A percentile compares a stretch with the other conserved stretches of the same genome.
phyloP scores from a whole-genome alignment of 1,140 invertebrate genomes.

The Eciton burchellii region DNA sequence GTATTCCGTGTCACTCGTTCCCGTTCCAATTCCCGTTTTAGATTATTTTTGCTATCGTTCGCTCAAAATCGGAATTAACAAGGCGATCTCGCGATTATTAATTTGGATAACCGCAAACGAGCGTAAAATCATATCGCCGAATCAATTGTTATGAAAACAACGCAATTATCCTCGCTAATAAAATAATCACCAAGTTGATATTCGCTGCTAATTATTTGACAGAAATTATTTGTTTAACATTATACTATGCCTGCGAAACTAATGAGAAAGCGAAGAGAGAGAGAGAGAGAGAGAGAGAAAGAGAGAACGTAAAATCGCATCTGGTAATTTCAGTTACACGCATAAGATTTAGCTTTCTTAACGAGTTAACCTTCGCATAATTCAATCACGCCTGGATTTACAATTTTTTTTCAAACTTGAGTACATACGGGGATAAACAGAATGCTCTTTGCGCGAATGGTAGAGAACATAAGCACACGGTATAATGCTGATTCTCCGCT shows the following conservation, averaged over 20 bases:
- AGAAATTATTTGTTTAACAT: conserved; percentile 25
- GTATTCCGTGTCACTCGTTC: conserved; percentile 1
- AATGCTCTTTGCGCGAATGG: background rate
- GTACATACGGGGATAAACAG: background rate
- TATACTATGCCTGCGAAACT: background rate
- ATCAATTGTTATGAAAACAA: conserved; percentile 38
- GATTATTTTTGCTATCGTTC: conserved; percentile 36
- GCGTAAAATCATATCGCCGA: conserved; percentile 41
- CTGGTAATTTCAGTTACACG: background rate
- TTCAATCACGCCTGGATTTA: background rate
- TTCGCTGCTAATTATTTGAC: background rate
- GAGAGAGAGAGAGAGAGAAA: background rate
- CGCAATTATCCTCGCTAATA: conserved; percentile 43
- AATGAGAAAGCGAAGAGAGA: background rate
- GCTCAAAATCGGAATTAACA: conserved; percentile 47
- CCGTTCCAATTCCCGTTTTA: conserved; percentile 18
- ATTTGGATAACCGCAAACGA: conserved; percentile 43
- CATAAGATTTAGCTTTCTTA: background rate
- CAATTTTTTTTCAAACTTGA: background rate
- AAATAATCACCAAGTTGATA: conserved; percentile 26
- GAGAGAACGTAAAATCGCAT: background rate
- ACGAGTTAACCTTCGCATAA: conserved; percentile 1
- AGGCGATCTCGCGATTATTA: conserved; percentile 51
- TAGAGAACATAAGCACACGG: background rate
- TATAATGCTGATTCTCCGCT: background rate